Evolutionary conservation across 2,113 vertebrate species (phyloP), one percentile per base, ranked within the genome.

Genomic region (Anarhynchus alexandrinus): DNA sequence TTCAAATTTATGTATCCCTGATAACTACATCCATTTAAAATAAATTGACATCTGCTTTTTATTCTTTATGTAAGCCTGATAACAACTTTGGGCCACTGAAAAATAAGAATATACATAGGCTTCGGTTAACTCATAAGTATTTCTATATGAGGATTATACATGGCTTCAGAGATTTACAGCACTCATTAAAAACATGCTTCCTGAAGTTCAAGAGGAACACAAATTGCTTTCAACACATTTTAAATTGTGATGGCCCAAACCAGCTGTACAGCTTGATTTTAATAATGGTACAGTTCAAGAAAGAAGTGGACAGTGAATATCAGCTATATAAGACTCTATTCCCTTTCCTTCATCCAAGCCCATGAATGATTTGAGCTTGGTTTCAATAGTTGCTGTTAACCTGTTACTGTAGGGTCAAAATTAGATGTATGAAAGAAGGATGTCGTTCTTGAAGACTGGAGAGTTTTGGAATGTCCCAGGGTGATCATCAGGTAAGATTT

Each of bases 11-110:
- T 64, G 71, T 79, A 72, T 82, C 71, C 82, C 32, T 66, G 62
- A 86, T 78, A 90, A 88, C 90, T 80, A 81, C 23, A 70, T 61
- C 43, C 59, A 70, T 96, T 94, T 94, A 81, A 94, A 91, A 73
- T 61, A 40, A 76, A 52, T 54, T 86, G 78, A 58, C 74, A 54
- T 49, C 87, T 80, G 72, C 62, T 82, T 83, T 94, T 79, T 69
- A 66, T 54, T 70, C 72, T 66, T 93, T 65, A 57, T 66, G 72
- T 67, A 67, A 86, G 65, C 59, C n/a, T 25, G 58, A 88, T 62
- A 69, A 49, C 43, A 78, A 52, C 67, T 95, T 88, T 83, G 72
- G 82, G 81, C 18, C 1, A 25, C 52, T 94, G 49, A 47, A 66
- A 55, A 58, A 49, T 58, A 65, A 32, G 18, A 64, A 27, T 49